These are phyloP conservation scores for Pemphredon lugubris DNA, from an alignment of 2,888 invertebrate species.

Conservation along the genomic window DNA sequence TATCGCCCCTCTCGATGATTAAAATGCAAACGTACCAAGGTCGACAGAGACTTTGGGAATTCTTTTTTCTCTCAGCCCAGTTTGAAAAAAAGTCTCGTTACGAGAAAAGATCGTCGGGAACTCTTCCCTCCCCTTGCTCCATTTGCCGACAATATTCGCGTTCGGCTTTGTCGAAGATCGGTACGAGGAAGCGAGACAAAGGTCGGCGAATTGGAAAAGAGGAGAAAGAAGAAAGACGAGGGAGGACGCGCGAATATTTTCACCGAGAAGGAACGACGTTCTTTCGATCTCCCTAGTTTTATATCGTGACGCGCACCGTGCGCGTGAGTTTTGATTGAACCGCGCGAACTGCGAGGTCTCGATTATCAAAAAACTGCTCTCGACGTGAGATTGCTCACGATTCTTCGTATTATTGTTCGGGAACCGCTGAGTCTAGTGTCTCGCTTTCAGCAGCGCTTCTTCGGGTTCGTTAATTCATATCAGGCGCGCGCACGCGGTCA, in stretches of 20 bases:
- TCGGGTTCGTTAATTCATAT: too few species aligned
- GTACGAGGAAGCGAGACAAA: not conserved
- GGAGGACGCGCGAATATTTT: conserved; percentile 4
- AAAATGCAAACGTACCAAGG: not conserved
- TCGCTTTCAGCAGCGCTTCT: too few species aligned
- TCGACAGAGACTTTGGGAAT: not conserved
- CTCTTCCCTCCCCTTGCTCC: conserved; percentile 7
- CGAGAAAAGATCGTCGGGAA: not conserved
- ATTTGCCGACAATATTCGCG: not conserved
- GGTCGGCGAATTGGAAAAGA: not conserved
- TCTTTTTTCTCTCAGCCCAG: not conserved
- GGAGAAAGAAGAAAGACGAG: conserved; percentile 22
- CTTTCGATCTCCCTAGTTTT: too few species aligned
- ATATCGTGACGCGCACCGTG: conserved; percentile 3
- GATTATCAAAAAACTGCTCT: not conserved
- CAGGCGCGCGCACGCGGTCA: too few species aligned
- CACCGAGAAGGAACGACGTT: conserved; percentile 15
- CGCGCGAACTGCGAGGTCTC: conserved; percentile 1
- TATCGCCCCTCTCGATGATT: not conserved
- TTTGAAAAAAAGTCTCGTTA: conserved; percentile 4
- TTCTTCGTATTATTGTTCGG: not conserved
- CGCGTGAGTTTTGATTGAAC: conserved; percentile 10
- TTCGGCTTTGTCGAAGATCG: not conserved
- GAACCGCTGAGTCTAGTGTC: too few species aligned
- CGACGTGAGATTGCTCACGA: not conserved